These are phyloP conservation scores for Stercorarius parasiticus DNA, from an alignment of 2,113 vertebrate genomes.

Conservation along the genomic window DNA sequence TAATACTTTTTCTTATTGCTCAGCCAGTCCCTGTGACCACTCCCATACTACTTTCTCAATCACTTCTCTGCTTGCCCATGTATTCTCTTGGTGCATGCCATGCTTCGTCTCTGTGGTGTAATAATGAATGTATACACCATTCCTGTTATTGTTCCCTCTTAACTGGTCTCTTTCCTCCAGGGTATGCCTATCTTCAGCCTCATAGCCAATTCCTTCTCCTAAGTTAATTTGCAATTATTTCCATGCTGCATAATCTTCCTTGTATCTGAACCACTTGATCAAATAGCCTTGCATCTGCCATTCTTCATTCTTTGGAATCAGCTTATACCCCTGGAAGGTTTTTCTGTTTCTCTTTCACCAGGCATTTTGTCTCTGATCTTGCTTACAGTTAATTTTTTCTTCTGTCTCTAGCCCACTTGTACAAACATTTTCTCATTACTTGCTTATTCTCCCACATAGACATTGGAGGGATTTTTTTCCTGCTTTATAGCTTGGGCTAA, in stretches of 20 bases:
- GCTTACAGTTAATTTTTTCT: background rate
- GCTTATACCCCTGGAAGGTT: background rate
- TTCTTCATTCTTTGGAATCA: background rate
- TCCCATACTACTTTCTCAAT: background rate
- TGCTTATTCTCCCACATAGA: background rate
- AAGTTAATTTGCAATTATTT: background rate
- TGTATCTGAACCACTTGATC: background rate
- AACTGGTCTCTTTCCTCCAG: background rate
- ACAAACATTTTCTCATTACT: background rate
- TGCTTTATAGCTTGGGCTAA: background rate
- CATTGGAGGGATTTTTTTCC: background rate
- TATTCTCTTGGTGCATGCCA: background rate
- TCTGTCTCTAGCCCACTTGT: background rate
- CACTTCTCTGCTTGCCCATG: background rate
- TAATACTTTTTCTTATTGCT: background rate
- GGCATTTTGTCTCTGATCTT: background rate
- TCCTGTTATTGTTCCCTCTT: background rate
- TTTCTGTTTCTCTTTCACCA: background rate
- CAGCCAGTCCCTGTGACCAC: background rate
- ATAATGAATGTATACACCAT: background rate
- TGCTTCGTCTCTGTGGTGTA: background rate
- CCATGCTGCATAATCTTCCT: background rate
- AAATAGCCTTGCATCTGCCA: background rate
- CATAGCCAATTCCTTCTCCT: background rate
- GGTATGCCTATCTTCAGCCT: background rate